Percentiles rank a stretch among this genome's conserved stretches.
phyloP scores from a whole-genome alignment of 1,140 invertebrate species.

The Watersipora subatra region DNA sequence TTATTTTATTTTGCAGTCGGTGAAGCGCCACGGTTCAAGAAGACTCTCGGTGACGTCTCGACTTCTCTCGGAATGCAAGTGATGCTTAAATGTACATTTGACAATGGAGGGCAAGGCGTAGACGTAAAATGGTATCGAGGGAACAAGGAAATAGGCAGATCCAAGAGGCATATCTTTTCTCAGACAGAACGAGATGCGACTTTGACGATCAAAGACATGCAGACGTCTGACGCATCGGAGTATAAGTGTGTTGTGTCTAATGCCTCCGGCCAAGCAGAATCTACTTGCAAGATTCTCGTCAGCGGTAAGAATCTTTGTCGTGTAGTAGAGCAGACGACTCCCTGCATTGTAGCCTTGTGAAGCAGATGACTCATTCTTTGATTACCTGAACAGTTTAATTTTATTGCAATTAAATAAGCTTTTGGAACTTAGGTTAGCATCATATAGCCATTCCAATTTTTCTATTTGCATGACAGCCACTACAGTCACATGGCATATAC shows the following conservation, averaged over 20 bases:
- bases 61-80: neutral
- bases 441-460: too few species aligned
- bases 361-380: too few species aligned
- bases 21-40: neutral
- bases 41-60: neutral
- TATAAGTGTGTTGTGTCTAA: conserved; percentile 44
- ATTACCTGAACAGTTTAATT: too few species aligned
- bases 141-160: neutral
- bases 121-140: neutral
- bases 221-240: conserved; percentile 45
- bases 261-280: conserved; percentile 26
- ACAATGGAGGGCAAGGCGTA: neutral
- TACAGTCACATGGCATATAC: too few species aligned
- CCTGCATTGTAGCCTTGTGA: too few species aligned
- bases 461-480: too few species aligned
- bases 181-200: conserved; percentile 38
- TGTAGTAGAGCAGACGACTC: too few species aligned
- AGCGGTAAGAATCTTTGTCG: conserved; percentile 16
- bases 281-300: conserved; percentile 22
- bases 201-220: conserved; percentile 53
- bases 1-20: neutral
- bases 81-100: neutral
- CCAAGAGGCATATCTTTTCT: neutral
- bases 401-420: too few species aligned
- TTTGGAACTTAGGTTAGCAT: too few species aligned